Conservation (phyloP, 2,113 vertebrate species). For the Pelodiscus sinensis region DNA sequence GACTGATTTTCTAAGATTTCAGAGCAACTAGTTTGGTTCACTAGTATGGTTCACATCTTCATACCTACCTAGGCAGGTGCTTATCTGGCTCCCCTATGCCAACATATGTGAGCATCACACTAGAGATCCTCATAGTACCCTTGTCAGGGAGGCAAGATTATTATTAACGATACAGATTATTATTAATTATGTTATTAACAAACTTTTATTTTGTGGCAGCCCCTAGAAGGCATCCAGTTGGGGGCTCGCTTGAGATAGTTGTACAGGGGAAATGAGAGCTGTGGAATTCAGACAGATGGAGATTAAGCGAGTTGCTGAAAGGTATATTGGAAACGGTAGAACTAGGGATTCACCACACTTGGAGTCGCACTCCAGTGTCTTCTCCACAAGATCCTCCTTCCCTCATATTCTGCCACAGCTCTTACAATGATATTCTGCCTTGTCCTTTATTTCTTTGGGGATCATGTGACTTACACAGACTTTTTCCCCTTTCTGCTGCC, state of each 20-base stretch:
- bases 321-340: not conserved
- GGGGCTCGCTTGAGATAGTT: not conserved
- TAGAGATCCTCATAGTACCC: not conserved
- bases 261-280: fast-evolving
- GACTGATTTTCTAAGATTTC: not conserved
- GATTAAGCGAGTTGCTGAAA: not conserved
- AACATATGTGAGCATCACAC: not conserved
- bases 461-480: not conserved
- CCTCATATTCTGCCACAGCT: not conserved
- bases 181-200: not conserved
- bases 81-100: too few species aligned
- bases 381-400: not conserved
- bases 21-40: not conserved
- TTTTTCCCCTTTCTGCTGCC: not conserved
- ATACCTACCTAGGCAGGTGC: not conserved
- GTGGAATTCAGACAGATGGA: not conserved
- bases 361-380: not conserved
- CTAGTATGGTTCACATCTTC: not conserved
- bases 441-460: fast-evolving
- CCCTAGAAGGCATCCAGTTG: not conserved
- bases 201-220: fast-evolving
- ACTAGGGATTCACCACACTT: not conserved
- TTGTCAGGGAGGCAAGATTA: fast-evolving
- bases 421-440: not conserved
- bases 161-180: fast-evolving